Conservation (phyloP, 2,888 invertebrate species). For the Stenichneumon culpator region DNA sequence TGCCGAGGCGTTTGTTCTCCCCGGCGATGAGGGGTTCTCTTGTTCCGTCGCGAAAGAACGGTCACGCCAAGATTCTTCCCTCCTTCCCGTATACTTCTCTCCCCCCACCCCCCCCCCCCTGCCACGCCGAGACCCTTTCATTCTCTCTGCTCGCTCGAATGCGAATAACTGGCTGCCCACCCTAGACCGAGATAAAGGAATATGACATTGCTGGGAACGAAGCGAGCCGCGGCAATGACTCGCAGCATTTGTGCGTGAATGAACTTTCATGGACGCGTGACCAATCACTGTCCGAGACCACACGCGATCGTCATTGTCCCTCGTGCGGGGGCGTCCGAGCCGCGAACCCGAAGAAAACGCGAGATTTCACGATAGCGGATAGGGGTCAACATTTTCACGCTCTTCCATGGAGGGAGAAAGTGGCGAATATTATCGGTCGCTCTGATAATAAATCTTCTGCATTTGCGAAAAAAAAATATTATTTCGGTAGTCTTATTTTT, state of each 20-base stretch:
- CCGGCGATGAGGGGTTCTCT: constrained; percentile 42
- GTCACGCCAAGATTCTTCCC: constrained; percentile 35
- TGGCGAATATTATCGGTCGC: no score
- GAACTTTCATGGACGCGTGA: constrained; percentile 54
- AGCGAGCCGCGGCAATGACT: constrained; percentile 37
- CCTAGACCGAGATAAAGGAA: constrained; percentile 52
- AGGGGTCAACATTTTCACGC: not conserved
- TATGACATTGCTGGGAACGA: constrained; percentile 59
- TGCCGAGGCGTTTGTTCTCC: constrained; percentile 48
- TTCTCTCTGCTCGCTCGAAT: constrained; percentile 57
- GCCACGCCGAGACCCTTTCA: constrained; percentile 6
- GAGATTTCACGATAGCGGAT: constrained; percentile 24
- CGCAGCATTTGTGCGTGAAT: constrained; percentile 57
- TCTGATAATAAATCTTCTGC: no score
- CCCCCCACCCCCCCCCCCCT: not conserved
- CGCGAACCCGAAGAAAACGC: not conserved
- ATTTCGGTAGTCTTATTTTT: no score
- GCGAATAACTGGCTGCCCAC: constrained; percentile 39
- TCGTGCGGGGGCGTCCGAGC: constrained; percentile 13
- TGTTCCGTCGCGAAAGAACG: constrained; percentile 33
- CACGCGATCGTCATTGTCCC: constrained; percentile 48
- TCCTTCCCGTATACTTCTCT: not conserved
- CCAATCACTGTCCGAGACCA: constrained; percentile 64
- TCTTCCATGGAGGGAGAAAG: not conserved
- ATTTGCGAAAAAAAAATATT: no score